A percentile compares a stretch with the other conserved stretches of the same genome.
Conservation (phyloP, 2,797 vertebrate genomes). For the Rhinogobio ventralis region DNA sequence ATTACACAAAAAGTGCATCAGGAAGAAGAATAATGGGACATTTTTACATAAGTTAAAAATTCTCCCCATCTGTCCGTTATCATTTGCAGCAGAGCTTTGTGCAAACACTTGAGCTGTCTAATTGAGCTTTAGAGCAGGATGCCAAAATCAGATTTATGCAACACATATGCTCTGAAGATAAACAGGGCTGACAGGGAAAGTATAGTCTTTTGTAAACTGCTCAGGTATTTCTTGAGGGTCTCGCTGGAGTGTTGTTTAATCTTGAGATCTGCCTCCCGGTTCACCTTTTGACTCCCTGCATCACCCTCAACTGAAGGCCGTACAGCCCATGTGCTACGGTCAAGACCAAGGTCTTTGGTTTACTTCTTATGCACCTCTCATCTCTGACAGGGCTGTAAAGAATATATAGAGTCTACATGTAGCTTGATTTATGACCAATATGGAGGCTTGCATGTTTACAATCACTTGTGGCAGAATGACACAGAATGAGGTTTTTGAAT, state of each 20-base stretch:
- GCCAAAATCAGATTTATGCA: conserved; percentile 71
- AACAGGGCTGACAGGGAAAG: conserved; percentile 67
- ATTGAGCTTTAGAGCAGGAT: conserved; percentile 75
- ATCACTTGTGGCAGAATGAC: not conserved
- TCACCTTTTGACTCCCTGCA: conserved; percentile 57
- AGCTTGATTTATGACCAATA: conserved; percentile 64
- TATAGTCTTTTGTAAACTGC: conserved; percentile 69
- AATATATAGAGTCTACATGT: conserved; percentile 60
- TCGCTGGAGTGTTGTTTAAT: conserved; percentile 7
- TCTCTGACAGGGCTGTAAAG: conserved; percentile 60
- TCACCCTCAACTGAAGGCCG: conserved; percentile 54
- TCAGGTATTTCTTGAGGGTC: conserved; percentile 69
- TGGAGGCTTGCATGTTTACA: conserved; percentile 29
- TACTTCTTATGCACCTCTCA: not conserved
- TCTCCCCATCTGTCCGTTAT: conserved; percentile 72
- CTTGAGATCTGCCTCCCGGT: conserved; percentile 7
- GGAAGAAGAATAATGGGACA: conserved; percentile 70
- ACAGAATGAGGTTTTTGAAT: not conserved
- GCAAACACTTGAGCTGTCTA: conserved; percentile 72
- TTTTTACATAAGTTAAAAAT: conserved; percentile 72
- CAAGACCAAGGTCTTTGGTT: conserved; percentile 46
- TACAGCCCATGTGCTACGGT: conserved; percentile 59
- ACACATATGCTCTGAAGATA: conserved; percentile 77
- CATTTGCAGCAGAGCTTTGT: conserved; percentile 70
- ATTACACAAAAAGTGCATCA: conserved; percentile 72